Percentiles rank a stretch among this genome's conserved stretches.
Evolutionary conservation across 2,797 vertebrate species (phyloP).

Genomic region (Denticeps clupeoides): DNA sequence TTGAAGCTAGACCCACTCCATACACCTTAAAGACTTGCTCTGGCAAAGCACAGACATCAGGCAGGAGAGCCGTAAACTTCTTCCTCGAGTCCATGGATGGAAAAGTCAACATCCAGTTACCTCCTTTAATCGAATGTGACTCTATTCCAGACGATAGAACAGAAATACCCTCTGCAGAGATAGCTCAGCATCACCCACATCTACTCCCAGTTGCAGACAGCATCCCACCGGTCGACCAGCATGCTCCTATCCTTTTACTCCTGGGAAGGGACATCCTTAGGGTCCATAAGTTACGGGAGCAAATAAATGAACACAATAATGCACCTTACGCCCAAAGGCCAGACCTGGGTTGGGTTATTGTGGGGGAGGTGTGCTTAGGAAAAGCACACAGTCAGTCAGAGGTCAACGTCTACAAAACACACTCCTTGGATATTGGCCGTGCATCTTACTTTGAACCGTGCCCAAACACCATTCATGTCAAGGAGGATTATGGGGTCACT

Average conservation of each 20-base stretch:
- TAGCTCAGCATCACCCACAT: neutral
- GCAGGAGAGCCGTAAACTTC: neutral
- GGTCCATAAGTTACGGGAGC: neutral
- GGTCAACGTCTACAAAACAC: neutral
- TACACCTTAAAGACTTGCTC: neutral
- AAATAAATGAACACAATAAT: too few relatives aligned
- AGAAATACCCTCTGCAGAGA: slow-evolving; percentile 3
- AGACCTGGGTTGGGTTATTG: too few relatives aligned
- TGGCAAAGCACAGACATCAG: neutral
- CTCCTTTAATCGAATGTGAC: slow-evolving; percentile 4
- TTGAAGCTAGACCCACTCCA: neutral
- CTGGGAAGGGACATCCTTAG: slow-evolving; percentile 3
- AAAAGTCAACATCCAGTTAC: neutral
- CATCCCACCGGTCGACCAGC: slow-evolving; percentile 1
- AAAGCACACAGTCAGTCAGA: neutral
- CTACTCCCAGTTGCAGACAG: neutral
- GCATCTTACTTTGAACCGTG: neutral
- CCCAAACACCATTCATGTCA: neutral
- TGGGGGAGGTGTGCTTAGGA: slow-evolving; percentile 5
- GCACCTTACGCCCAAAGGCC: too few relatives aligned
- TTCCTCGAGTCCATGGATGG: neutral
- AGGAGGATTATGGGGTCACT: neutral
- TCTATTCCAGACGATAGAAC: neutral
- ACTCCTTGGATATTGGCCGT: too few relatives aligned
- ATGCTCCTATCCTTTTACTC: slow-evolving; percentile 9